phyloP scores from a whole-genome alignment of 2,797 vertebrate genomes.

The Lophotriccus pileatus region DNA sequence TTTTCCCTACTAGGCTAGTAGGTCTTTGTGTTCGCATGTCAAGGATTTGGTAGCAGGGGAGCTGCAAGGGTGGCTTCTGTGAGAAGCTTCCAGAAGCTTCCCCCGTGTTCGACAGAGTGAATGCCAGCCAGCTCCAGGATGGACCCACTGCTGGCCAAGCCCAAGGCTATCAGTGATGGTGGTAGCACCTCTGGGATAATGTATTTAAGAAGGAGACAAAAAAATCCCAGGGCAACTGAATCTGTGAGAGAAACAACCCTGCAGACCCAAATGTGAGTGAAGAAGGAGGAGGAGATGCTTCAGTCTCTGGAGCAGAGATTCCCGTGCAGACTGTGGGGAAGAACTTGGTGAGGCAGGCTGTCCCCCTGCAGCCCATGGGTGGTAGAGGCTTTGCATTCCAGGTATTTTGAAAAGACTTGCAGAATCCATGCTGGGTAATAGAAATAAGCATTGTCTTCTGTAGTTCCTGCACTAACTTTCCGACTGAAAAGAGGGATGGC shows the following conservation, averaged over 20 bases:
- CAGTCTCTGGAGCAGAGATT: background rate
- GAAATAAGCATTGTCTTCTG: background rate
- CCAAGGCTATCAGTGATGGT: background rate
- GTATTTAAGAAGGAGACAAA: background rate
- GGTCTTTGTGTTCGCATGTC: rapidly evolving
- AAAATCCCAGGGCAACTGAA: background rate
- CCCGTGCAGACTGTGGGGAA: too few species aligned
- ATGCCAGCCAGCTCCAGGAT: rapidly evolving
- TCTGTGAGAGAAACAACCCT: background rate
- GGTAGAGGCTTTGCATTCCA: background rate
- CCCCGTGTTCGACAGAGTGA: background rate
- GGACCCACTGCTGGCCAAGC: background rate
- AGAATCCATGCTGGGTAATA: background rate
- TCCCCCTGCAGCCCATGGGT: background rate
- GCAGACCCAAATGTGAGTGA: background rate
- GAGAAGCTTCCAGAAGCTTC: background rate
- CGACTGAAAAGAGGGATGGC: background rate
- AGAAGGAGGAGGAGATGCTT: background rate
- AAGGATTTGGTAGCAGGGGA: background rate
- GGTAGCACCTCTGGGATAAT: rapidly evolving
- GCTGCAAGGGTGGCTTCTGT: background rate
- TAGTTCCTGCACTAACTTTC: background rate
- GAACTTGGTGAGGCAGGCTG: background rate
- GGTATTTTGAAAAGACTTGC: background rate
- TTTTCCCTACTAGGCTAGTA: background rate